phyloP scores from a whole-genome alignment of 2,797 vertebrate species.

The Muscicapa striata region DNA sequence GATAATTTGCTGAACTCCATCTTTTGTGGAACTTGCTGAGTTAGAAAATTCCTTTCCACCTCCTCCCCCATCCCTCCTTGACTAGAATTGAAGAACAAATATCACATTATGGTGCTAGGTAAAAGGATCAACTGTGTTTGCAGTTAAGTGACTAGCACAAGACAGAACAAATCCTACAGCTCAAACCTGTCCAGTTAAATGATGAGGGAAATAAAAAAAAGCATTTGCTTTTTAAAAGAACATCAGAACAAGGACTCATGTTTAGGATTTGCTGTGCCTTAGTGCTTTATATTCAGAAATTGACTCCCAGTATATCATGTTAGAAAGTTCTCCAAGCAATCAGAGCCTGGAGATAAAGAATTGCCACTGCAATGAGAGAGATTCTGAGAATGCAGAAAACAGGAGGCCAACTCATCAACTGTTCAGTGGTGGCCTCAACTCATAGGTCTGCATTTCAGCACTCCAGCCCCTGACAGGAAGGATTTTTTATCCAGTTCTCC shows the following conservation, averaged over 20 bases:
- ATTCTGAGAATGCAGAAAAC: not conserved
- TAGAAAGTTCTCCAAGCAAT: not conserved
- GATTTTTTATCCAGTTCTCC: not conserved
- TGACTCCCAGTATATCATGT: not conserved
- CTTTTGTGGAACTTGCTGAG: conserved; percentile 44
- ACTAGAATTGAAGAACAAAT: conserved; percentile 25
- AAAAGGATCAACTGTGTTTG: not conserved
- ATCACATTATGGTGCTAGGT: not conserved
- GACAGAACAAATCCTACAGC: conserved; percentile 30
- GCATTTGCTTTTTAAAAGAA: not conserved
- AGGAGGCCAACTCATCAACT: not conserved
- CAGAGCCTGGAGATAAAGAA: not conserved
- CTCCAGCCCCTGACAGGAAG: not conserved
- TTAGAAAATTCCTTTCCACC: conserved; percentile 29
- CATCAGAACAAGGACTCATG: not conserved
- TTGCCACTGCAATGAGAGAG: not conserved
- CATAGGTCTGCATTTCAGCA: not conserved
- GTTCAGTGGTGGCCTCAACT: not conserved
- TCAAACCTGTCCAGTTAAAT: not conserved
- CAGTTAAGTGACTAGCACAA: conserved; percentile 8
- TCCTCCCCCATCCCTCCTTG: conserved; percentile 7
- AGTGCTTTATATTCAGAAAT: not conserved
- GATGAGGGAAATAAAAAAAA: not conserved
- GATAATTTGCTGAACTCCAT: conserved; percentile 49
- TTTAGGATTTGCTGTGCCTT: not conserved